phyloP scores from a whole-genome alignment of 2,113 vertebrate genomes.

The Cyprinodon tularosa region DNA sequence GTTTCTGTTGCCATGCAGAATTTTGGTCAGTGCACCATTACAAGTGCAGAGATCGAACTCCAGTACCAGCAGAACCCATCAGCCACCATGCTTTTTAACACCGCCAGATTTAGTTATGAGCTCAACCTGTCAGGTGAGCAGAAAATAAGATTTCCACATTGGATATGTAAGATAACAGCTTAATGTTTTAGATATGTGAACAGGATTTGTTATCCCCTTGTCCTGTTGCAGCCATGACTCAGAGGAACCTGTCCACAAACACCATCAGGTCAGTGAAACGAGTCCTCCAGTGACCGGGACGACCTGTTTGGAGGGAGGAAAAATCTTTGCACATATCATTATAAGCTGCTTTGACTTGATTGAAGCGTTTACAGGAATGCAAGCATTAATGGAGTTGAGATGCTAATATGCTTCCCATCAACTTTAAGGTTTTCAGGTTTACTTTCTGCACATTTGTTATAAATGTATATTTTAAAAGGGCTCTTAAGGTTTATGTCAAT shows the following conservation, averaged over 20 bases:
- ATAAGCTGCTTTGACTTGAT: neutral
- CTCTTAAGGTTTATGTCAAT: neutral
- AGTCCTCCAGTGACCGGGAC: slow-evolving; percentile 21
- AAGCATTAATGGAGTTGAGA: neutral
- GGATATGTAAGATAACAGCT: neutral
- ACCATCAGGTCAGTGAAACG: slow-evolving; percentile 54
- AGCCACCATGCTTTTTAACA: slow-evolving; percentile 40
- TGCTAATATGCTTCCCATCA: too few species aligned
- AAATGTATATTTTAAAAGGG: neutral
- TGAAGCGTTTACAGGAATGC: neutral
- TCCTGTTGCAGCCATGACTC: slow-evolving; percentile 69
- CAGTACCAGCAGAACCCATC: slow-evolving; percentile 56
- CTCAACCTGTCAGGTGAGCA: slow-evolving; percentile 66
- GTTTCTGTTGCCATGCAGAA: slow-evolving; percentile 3
- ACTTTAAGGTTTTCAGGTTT: neutral
- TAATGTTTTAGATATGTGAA: neutral
- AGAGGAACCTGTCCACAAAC: slow-evolving; percentile 65
- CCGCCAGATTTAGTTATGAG: slow-evolving; percentile 42
- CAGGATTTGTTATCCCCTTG: neutral
- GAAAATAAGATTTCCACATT: neutral
- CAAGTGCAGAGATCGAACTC: slow-evolving; percentile 70
- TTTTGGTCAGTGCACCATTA: slow-evolving; percentile 21
- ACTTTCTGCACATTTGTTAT: neutral
- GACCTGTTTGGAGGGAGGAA: neutral
- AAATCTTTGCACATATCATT: neutral